Base-by-base conservation (phyloP, 1,140 invertebrate genomes). In the Alviniconcha marisindica region DNA sequence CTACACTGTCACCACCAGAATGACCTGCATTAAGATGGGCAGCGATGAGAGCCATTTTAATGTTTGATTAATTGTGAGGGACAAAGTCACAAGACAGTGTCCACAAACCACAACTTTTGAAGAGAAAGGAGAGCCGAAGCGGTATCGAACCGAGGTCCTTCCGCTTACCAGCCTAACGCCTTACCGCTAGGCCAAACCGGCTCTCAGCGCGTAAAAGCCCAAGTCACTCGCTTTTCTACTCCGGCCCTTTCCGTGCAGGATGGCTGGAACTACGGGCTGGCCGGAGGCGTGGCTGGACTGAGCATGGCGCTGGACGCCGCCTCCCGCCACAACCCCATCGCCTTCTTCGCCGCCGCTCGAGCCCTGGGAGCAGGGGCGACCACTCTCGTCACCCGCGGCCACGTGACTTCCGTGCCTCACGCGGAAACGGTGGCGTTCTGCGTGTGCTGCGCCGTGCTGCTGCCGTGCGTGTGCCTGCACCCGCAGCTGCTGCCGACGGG, bases 211-310 rank as follows among this genome's bases (percentile, higher is more conserved):
- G n/a, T n/a, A n/a, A n/a, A n/a, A n/a, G n/a, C n/a, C n/a, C n/a
- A n/a, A n/a, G n/a, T n/a, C n/a, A n/a, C n/a, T n/a, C n/a, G n/a
- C n/a, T n/a, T n/a, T n/a, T n/a, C n/a, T n/a, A n/a, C n/a, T n/a
- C n/a, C n/a, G n/a, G n/a, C n/a, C n/a, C n/a, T n/a, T n/a, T 24
- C 51, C 33, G 81, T 88, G 15, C 51, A 91, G 90, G 89, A 91
- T 84, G 90, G 89, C 24, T 90, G 87, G 87, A 91, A 87, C 40
- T 89, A 88, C 73, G 86, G 87, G 28, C 51, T 90, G 7, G 87
- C 90, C 0, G 90, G 90, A 14, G 89, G 89, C 33, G 2, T 91
- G 21, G 90, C 89, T 0, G 89, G 89, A 14, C 77, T 91, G 40
- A 87, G 89, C 21, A 85, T 90, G 15, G 80, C 86, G 7, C 63